These are phyloP conservation scores for Paradoxurus hermaphroditus DNA, from an alignment of 2,113 vertebrate species.

Conservation along the genomic window DNA sequence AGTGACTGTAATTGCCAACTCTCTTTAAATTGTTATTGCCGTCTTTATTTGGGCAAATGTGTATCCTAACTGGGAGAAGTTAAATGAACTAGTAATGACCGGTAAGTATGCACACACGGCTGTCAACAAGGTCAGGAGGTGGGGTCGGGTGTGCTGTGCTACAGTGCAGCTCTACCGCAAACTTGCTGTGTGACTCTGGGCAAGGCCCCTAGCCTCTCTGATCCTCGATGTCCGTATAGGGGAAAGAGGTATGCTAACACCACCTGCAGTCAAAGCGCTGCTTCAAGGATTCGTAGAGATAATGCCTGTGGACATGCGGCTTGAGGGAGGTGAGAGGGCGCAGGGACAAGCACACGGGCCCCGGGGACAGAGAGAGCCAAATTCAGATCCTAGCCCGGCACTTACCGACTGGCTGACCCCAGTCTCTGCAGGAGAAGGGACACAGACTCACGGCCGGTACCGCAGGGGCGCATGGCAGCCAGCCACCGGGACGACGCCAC, in stretches of 20 bases:
- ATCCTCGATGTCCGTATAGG: neutral
- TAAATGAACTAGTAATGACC: too few species aligned
- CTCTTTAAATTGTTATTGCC: neutral
- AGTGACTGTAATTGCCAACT: rapidly evolving
- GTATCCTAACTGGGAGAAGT: neutral
- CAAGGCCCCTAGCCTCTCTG: neutral
- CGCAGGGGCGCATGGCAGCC: neutral
- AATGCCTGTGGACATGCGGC: neutral
- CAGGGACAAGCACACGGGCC: neutral
- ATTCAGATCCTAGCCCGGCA: neutral
- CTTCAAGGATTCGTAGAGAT: neutral
- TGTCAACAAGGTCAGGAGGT: rapidly evolving
- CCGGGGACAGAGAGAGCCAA: neutral
- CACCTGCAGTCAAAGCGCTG: rapidly evolving
- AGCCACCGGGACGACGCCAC: neutral
- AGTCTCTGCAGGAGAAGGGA: neutral
- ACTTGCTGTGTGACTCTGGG: neutral
- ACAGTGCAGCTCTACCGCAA: neutral
- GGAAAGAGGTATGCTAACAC: neutral
- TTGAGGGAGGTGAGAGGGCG: neutral
- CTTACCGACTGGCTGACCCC: rapidly evolving
- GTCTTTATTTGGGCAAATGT: neutral
- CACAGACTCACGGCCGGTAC: too few species aligned
- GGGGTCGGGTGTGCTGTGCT: rapidly evolving
- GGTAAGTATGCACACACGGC: rapidly evolving